Evolutionary conservation across 2,797 vertebrate species (phyloP), one percentile per base, ranked within the genome.

Genomic region (Lagocephalus sceleratus): DNA sequence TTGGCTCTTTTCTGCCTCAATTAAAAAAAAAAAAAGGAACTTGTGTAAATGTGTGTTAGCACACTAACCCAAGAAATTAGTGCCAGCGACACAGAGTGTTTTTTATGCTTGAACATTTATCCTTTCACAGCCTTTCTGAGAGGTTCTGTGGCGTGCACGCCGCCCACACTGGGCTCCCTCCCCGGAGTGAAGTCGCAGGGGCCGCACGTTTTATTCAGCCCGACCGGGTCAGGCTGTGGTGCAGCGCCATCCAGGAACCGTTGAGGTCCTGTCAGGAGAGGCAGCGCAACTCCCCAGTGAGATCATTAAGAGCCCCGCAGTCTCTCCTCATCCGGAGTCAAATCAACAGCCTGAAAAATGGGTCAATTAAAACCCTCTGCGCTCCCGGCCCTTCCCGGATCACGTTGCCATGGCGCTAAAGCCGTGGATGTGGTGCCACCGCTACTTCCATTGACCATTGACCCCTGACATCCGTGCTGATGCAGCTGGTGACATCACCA

Each of bases 401-500:
- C 83, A 82, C 0, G 85, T 90, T 79, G 85, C 88, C n/a, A 85
- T 89, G 74, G 88, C 81, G 57, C 84, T 87, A 44, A 86, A 75
- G 53, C 76, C 78, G 60, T 83, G 58, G 50, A 63, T 16, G 3
- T 6, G 50, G 59, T 47, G 76, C 62, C 29, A 44, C 57, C 46
- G 87, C 79, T 62, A 54, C 47, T 40, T 39, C 82, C 81, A 52
- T 83, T 82, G 84, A 14, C 14, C 17, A 15, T 26, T 59, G 54
- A 53, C 78, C 77, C 26, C 8, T 29, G 26, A 29, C 11, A 2
- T 2, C 8, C 26, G 2, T 10, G 11, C 26, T 10, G 8, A 29
- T 29, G 26, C 26, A 25, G 25, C 25, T 25, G 29, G 11, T 29
- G 29, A 29, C 29, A 29, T 11, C 29, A 29, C 11, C 29, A 9